Percentiles rank a stretch among this genome's conserved stretches.
phyloP scores from a whole-genome alignment of 2,113 vertebrate species.

The Syngnathus typhle region DNA sequence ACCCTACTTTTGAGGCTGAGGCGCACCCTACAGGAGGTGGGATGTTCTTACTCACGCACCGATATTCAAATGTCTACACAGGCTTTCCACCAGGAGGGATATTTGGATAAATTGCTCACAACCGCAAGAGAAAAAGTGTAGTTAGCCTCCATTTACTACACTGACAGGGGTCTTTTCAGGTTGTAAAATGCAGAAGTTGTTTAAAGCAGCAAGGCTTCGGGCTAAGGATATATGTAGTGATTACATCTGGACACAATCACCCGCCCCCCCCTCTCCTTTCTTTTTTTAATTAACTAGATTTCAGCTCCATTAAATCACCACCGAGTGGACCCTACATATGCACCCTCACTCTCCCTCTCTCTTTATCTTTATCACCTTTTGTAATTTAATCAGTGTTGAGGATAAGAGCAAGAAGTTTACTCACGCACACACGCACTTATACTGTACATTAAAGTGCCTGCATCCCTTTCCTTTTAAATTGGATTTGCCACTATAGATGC shows the following conservation, averaged over 20 bases:
- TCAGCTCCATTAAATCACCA: conserved; percentile 41
- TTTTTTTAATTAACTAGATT: conserved; percentile 25
- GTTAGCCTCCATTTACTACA: background rate
- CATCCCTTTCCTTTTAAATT: conserved; percentile 29
- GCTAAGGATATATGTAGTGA: conserved; percentile 20
- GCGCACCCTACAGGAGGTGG: conserved; percentile 91
- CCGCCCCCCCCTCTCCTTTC: background rate
- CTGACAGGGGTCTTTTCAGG: conserved; percentile 6
- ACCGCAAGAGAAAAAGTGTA: background rate
- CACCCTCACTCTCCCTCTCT: conserved; percentile 15
- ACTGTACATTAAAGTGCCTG: background rate
- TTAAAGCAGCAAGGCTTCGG: conserved; percentile 17
- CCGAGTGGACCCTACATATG: conserved; percentile 16
- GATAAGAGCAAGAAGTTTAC: conserved; percentile 17
- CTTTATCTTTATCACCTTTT: conserved; percentile 26
- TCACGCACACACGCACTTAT: background rate
- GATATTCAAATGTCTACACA: background rate
- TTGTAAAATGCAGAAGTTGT: conserved; percentile 16
- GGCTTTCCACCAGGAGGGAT: background rate
- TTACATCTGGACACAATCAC: conserved; percentile 21
- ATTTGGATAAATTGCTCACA: background rate
- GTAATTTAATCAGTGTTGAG: conserved; percentile 39
- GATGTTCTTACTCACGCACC: conserved; percentile 15
- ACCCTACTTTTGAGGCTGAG: conserved; percentile 88
- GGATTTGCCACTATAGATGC: conserved; percentile 16